Percentiles rank a stretch among this genome's conserved stretches.
Conservation (phyloP, 2,888 invertebrate species). For the Macrophya annulata region DNA sequence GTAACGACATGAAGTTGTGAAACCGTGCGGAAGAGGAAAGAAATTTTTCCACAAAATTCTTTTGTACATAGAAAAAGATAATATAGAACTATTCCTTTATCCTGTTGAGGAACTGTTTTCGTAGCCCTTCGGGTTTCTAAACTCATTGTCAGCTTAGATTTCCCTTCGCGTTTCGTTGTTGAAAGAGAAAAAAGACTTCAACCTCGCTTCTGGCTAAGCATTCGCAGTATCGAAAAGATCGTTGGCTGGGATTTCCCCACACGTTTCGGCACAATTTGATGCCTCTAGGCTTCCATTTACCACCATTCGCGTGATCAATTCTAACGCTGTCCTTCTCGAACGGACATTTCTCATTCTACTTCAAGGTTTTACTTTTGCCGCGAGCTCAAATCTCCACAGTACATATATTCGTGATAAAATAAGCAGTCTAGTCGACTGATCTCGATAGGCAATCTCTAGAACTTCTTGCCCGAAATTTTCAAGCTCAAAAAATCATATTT, state of each 20-base stretch:
- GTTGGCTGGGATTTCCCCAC: constrained; percentile 1
- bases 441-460: too few relatives aligned
- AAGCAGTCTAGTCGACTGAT: too few relatives aligned
- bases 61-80: neutral
- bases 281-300: constrained; percentile 44
- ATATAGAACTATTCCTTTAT: neutral
- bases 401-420: too few relatives aligned
- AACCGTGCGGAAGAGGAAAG: neutral
- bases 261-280: constrained; percentile 40
- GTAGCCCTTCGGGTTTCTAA: neutral
- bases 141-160: constrained; percentile 13
- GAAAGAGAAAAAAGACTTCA: neutral
- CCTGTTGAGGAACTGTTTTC: neutral
- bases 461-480: too few relatives aligned
- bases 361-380: neutral
- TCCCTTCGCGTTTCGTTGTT: neutral
- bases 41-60: neutral
- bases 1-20: neutral
- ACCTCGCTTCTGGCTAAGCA: neutral
- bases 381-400: constrained; percentile 7
- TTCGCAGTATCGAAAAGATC: constrained; percentile 10
- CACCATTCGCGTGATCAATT: constrained; percentile 36
- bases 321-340: constrained; percentile 9
- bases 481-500: too few relatives aligned
- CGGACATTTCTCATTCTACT: constrained; percentile 40